phyloP scores from a whole-genome alignment of 2,113 vertebrate genomes.

The Microtus ochrogaster region DNA sequence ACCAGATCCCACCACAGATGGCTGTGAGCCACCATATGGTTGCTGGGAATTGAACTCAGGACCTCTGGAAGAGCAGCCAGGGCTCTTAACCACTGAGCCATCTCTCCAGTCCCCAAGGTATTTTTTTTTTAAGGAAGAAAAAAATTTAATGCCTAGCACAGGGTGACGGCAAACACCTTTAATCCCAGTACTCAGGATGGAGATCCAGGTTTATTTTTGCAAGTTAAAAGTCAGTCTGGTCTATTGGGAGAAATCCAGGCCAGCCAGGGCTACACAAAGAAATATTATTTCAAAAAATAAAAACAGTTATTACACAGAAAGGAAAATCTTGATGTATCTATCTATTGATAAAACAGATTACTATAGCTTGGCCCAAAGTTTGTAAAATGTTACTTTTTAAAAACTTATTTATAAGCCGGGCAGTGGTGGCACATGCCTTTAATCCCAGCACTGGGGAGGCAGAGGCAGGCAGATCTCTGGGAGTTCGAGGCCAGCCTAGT shows the following conservation, averaged over 20 bases:
- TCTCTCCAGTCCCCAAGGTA: too few relatives aligned
- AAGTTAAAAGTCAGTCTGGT: background rate
- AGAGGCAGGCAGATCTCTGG: too few relatives aligned
- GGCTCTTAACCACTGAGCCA: too few relatives aligned
- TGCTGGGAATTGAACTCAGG: too few relatives aligned
- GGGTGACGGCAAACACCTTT: background rate
- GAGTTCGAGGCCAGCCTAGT: too few relatives aligned
- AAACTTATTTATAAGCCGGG: background rate
- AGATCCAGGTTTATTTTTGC: background rate
- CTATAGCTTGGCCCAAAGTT: background rate
- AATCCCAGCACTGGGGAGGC: too few relatives aligned
- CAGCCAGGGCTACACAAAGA: background rate
- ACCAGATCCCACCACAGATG: too few relatives aligned
- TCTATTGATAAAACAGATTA: background rate
- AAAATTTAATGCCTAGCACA: background rate
- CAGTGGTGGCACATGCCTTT: too few relatives aligned
- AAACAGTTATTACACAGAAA: background rate
- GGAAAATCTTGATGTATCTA: background rate
- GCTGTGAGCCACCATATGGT: too few relatives aligned
- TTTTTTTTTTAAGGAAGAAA: background rate
- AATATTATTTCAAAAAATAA: background rate
- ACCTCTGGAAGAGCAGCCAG: too few relatives aligned
- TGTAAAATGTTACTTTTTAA: conserved; percentile 22
- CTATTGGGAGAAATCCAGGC: background rate
- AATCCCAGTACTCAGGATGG: background rate